These are phyloP conservation scores for Drosophila carrolli DNA, from an alignment of 1,140 invertebrate species.

Conservation along the genomic window DNA sequence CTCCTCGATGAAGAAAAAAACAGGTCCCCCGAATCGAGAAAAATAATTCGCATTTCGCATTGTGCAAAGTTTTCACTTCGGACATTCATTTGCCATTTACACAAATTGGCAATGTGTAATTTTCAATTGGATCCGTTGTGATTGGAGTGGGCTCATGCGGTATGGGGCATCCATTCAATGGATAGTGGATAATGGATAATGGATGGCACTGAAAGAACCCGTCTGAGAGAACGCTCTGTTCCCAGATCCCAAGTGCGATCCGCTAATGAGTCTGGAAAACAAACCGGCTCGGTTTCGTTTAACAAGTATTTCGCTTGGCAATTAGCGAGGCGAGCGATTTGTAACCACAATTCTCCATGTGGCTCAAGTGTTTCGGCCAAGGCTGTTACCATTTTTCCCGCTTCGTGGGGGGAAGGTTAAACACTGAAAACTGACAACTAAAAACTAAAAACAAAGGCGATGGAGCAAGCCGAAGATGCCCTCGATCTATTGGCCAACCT, in stretches of 20 bases:
- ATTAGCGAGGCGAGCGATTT: constrained; percentile 54
- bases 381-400: constrained; percentile 6
- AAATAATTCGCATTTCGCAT: constrained; percentile 30
- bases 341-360: constrained; percentile 24
- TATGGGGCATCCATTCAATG: constrained; percentile 15
- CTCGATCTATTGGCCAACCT: constrained; percentile 34
- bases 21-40: constrained; percentile 35
- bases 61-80: constrained; percentile 59
- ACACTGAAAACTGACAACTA: too few species aligned
- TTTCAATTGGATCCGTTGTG: constrained; percentile 55
- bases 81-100: constrained; percentile 51
- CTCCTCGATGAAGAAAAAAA: not conserved
- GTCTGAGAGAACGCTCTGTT: constrained; percentile 25
- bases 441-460: constrained; percentile 14
- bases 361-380: constrained; percentile 30
- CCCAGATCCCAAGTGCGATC: constrained; percentile 9
- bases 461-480: constrained; percentile 31
- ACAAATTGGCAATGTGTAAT: constrained; percentile 58
- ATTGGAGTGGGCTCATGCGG: not conserved
- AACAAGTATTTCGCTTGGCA: constrained; percentile 60
- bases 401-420: constrained; percentile 7
- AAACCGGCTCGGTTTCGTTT: constrained; percentile 23
- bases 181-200: not conserved
- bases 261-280: constrained; percentile 41
- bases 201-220: constrained; percentile 9